phyloP scores from a whole-genome alignment of 2,113 vertebrate species.

The Chloropsis hardwickii region DNA sequence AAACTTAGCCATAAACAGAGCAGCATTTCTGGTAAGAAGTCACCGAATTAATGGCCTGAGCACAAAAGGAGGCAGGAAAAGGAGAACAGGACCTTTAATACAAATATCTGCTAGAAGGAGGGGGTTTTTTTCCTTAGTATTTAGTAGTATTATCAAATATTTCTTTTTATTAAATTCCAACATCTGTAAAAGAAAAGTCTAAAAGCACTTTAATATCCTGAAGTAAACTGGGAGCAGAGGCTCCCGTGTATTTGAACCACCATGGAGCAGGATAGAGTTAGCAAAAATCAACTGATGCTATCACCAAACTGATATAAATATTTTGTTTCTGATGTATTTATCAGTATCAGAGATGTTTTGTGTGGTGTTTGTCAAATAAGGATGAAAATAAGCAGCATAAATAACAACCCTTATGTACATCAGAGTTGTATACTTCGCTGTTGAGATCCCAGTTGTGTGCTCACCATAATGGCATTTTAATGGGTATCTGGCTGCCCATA shows the following conservation, averaged over 20 bases:
- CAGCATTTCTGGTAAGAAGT: neutral
- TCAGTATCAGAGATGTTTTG: neutral
- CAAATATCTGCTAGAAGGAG: neutral
- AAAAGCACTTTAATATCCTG: neutral
- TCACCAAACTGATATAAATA: neutral
- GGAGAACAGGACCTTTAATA: neutral
- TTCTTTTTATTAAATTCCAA: neutral
- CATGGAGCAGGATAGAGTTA: neutral
- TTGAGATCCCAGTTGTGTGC: neutral
- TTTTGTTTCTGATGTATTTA: neutral
- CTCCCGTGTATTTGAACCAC: accelerated
- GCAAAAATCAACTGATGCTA: neutral
- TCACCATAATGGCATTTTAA: neutral
- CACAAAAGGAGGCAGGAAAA: neutral
- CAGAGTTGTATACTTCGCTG: neutral
- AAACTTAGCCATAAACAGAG: neutral
- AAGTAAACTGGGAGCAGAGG: neutral
- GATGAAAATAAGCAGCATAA: neutral
- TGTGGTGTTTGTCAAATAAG: neutral
- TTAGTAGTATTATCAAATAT: neutral
- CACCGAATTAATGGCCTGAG: neutral
- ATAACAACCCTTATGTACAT: neutral
- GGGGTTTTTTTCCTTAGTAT: neutral
- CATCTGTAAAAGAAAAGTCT: neutral
- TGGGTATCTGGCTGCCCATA: neutral